A percentile compares a stretch with the other conserved stretches of the same genome.
These are phyloP conservation scores for Allygus modestus DNA, from an alignment of 2,888 invertebrate genomes.

Conservation along the genomic window DNA sequence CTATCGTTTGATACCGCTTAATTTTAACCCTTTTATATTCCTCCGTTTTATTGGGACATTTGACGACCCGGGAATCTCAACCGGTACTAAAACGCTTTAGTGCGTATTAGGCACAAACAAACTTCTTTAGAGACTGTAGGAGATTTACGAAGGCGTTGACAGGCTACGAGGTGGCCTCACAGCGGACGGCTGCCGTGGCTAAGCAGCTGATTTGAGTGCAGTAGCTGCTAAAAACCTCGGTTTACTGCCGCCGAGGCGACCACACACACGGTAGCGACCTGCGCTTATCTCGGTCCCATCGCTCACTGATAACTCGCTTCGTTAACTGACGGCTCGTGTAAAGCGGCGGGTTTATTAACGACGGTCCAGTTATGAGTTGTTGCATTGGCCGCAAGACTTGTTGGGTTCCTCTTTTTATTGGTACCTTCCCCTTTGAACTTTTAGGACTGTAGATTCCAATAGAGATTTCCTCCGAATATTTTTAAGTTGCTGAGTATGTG, in stretches of 20 bases:
- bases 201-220: slow-evolving; percentile 2
- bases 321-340: background rate
- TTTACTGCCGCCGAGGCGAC: slow-evolving; percentile 26
- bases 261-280: slow-evolving; percentile 18
- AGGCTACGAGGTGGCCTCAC: slow-evolving; percentile 9
- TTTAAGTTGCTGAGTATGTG: too few relatives aligned
- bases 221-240: slow-evolving; percentile 30
- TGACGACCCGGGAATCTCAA: background rate
- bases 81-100: slow-evolving; percentile 13
- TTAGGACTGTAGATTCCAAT: background rate
- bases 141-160: slow-evolving; percentile 37
- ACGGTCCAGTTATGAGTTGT: slow-evolving; percentile 34
- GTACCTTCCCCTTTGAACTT: slow-evolving; percentile 6
- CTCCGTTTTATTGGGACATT: slow-evolving; percentile 17
- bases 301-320: slow-evolving; percentile 37
- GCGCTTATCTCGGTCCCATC: slow-evolving; percentile 27
- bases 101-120: slow-evolving; percentile 39
- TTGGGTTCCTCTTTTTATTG: background rate
- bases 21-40: too few relatives aligned
- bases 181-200: background rate
- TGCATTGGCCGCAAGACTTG: background rate
- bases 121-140: background rate
- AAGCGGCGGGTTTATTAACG: slow-evolving; percentile 28
- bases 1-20: too few relatives aligned
- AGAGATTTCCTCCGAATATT: background rate